These are phyloP conservation scores for Seriola dumerili DNA, from an alignment of 2,113 vertebrate genomes.

Conservation along the genomic window DNA sequence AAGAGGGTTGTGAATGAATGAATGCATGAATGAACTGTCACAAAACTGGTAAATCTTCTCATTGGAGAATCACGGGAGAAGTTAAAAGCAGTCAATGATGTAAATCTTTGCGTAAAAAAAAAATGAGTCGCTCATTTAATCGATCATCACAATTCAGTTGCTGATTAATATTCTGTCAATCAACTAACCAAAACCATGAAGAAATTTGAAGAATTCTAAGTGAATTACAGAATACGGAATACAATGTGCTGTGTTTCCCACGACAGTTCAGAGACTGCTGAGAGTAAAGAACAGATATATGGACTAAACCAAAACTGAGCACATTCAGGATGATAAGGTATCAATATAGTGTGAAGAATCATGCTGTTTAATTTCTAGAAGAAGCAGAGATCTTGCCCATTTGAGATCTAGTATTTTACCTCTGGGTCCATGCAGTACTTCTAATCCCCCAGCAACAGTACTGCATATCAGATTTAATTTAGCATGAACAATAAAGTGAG, in stretches of 20 bases:
- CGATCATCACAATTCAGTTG: too few species aligned
- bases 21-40: not conserved
- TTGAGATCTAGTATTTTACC: not conserved
- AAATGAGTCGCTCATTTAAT: too few species aligned
- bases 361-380: not conserved
- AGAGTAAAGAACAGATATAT: too few species aligned
- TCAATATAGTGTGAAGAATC: not conserved
- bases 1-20: not conserved
- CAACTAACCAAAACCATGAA: too few species aligned
- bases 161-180: too few species aligned
- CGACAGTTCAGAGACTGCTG: too few species aligned
- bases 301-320: not conserved
- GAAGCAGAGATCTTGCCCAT: not conserved
- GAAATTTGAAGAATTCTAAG: too few species aligned
- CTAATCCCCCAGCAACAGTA: constrained; percentile 12
- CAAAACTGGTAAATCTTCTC: not conserved
- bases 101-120: too few species aligned
- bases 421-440: not conserved
- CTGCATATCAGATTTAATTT: constrained; percentile 56
- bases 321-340: not conserved
- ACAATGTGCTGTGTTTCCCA: too few species aligned
- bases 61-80: too few species aligned
- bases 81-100: too few species aligned
- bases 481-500: constrained; percentile 48
- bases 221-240: too few species aligned